Evolutionary conservation across 2,888 invertebrate species (phyloP), one percentile per base, ranked within the genome.

Genomic region (Cephus nigrinus): DNA sequence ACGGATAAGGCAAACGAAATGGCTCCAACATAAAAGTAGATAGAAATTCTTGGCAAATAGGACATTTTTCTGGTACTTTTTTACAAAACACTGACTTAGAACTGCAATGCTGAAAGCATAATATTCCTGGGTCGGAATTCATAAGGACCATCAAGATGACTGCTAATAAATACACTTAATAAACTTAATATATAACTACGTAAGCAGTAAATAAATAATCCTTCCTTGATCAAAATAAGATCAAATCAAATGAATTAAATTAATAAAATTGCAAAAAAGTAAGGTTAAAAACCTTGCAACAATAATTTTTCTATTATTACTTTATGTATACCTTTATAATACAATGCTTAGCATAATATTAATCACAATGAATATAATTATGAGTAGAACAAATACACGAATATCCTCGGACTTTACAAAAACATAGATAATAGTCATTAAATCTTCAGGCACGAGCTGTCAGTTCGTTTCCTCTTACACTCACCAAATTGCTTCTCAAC

Each of bases 61-160:
- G 97, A 90, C 98, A 98, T 84, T 92, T 92, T 87, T 94, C 93
- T 74, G 97, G 97, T 88, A 98, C 93, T 84, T 93, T 92, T 88
- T 96, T 95, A 90, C 97, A 97, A 92, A 97, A 97, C 85, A 97
- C 94, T n/a, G 88, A 89, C 92, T 95, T 95, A 82, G 95, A 94
- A 79, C 94, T 94, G 92, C 98, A 98, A 92, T 98, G 98, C 93
- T 97, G 96, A 92, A 97, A 97, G 93, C 98, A 98, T 91, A 97
- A 94, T 90, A 98, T 96, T 88, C 96, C 96, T 86, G 96, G 95
- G 93, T 96, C 96, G 30, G 75, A 69, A 75, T 76, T 76, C 83
- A 84, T 85, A 74, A 77, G 78, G 68, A 79, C 78, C 35, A 0
- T 33, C n/a, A 71, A 23, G 0, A 74, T 35, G 11, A 15, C 9